Evolutionary conservation across 2,797 vertebrate species (phyloP).

Genomic region (Pelodytes ibericus): DNA sequence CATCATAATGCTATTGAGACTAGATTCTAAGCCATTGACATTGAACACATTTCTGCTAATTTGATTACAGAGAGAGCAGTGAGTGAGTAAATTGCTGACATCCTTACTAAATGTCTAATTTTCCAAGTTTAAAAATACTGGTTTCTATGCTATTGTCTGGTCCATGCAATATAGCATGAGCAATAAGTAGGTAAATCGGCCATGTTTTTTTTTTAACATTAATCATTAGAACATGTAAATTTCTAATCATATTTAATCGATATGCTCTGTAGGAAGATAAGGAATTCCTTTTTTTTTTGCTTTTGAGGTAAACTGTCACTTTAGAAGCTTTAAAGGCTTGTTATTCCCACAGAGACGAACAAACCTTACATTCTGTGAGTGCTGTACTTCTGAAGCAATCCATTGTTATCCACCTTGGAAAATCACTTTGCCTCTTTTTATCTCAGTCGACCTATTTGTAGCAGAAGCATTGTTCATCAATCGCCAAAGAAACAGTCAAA

Average conservation of each 20-base stretch:
- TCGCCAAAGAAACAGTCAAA: conserved; percentile 41
- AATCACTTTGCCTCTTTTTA: conserved; percentile 45
- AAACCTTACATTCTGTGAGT: conserved; percentile 17
- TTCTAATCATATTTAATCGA: background rate
- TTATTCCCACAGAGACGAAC: conserved; percentile 19
- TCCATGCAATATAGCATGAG: too few relatives aligned
- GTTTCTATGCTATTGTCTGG: too few relatives aligned
- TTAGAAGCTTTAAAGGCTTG: background rate
- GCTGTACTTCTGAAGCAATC: conserved; percentile 18
- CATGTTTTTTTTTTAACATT: too few relatives aligned
- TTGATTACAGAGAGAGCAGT: too few relatives aligned
- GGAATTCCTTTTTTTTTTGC: background rate
- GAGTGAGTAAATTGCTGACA: too few relatives aligned
- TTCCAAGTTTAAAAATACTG: too few relatives aligned
- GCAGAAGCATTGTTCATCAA: conserved; percentile 44
- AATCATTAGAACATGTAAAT: too few relatives aligned
- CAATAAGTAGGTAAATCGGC: too few relatives aligned
- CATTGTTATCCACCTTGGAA: conserved; percentile 43
- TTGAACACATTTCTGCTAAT: too few relatives aligned
- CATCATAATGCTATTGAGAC: too few relatives aligned
- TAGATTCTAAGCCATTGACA: too few relatives aligned
- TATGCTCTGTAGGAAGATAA: background rate
- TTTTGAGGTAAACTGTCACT: background rate
- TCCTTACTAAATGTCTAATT: too few relatives aligned
- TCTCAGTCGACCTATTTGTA: conserved; percentile 40